Evolutionary conservation across 2,113 vertebrate genomes (phyloP).

Genomic region (Triplophysa dalaica): DNA sequence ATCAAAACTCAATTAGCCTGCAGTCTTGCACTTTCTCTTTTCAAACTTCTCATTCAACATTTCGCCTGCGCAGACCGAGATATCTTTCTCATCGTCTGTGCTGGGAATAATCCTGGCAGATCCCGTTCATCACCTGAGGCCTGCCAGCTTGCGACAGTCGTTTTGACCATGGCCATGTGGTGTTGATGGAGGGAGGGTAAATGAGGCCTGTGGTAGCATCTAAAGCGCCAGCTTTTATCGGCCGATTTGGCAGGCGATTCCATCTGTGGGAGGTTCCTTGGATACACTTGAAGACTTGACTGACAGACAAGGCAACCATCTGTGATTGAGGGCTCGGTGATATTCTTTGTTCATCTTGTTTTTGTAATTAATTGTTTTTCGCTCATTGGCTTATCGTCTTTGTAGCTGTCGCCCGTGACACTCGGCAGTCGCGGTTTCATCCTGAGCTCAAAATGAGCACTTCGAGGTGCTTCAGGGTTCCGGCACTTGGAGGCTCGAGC

Average conservation of each 20-base stretch:
- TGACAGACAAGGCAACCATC: constrained; percentile 67
- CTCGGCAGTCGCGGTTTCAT: constrained; percentile 26
- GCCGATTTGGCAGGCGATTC: constrained; percentile 59
- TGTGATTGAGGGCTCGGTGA: constrained; percentile 54
- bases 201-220: constrained; percentile 57
- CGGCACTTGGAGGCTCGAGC: constrained; percentile 10
- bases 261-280: constrained; percentile 59
- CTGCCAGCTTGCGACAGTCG: constrained; percentile 47
- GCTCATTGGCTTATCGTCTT: constrained; percentile 48
- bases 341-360: constrained; percentile 36
- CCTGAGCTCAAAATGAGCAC: constrained; percentile 27
- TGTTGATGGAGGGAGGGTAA: constrained; percentile 46
- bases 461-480: constrained; percentile 11
- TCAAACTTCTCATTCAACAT: constrained; percentile 27
- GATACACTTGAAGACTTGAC: constrained; percentile 53
- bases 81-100: constrained; percentile 47
- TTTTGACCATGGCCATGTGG: constrained; percentile 44
- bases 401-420: constrained; percentile 3
- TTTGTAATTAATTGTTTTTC: constrained; percentile 64
- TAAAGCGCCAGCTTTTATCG: constrained; percentile 64
- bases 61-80: not conserved
- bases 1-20: constrained; percentile 12
- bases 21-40: not conserved
- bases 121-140: constrained; percentile 44
- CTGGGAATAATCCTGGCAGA: constrained; percentile 28